Evolutionary conservation across 1,140 invertebrate species (phyloP).

Genomic region (Adelges cooleyi): DNA sequence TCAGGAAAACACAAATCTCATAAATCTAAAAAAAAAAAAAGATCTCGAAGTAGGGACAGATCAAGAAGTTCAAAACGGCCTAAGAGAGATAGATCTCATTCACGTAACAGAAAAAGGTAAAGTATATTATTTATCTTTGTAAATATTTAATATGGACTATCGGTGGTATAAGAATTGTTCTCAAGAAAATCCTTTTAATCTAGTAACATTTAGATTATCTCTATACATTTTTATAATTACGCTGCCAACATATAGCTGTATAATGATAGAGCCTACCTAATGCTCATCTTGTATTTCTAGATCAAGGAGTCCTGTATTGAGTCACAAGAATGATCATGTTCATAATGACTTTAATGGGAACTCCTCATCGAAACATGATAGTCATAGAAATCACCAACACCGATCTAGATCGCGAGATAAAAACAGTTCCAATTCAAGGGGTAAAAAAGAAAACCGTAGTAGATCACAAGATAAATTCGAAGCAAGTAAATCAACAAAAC

Average conservation of each 20-base stretch:
- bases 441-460: background rate
- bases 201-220: too few relatives aligned
- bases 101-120: conserved; percentile 13
- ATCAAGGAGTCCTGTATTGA: too few relatives aligned
- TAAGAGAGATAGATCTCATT: conserved; percentile 24
- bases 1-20: conserved; percentile 21
- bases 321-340: too few relatives aligned
- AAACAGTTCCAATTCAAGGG: background rate
- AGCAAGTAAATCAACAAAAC: background rate
- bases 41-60: conserved; percentile 12
- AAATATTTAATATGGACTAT: background rate
- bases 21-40: conserved; percentile 9
- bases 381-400: background rate
- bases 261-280: too few relatives aligned
- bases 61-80: conserved; percentile 8
- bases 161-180: too few relatives aligned
- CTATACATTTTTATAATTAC: too few relatives aligned
- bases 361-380: background rate
- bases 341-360: too few relatives aligned
- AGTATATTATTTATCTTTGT: background rate
- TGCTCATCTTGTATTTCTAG: too few relatives aligned
- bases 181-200: too few relatives aligned
- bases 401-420: background rate
- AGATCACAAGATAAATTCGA: background rate
- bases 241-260: too few relatives aligned